Base-by-base conservation (phyloP, 2,888 invertebrate genomes). In the Leptinotarsa peninsularis region DNA sequence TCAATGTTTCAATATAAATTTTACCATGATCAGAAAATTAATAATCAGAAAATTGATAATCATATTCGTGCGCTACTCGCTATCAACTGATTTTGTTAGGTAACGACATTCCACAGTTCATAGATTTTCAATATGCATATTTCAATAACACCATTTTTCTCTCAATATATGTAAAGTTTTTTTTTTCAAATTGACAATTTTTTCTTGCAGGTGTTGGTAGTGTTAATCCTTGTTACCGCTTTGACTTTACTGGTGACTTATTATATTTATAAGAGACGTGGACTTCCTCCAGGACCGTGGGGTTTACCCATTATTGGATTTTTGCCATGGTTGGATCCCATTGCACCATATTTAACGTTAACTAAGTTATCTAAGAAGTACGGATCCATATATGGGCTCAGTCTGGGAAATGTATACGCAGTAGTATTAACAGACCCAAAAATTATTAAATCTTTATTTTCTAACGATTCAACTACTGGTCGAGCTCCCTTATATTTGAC, bases 401-500 rank as follows among this genome's bases (percentile, higher is more conserved):
- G 90, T 71, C 90, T 97, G 90, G 97, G 97, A 2, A 92, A 90
- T 68, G 89, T 96, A 17, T 92, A 93, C 80, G 92, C 95, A 0
- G 93, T 97, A 1, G 93, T 97, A 0, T 84, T 97, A 27, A 91
- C 94, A 0, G 96, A 97, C 86, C 92, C 93, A 13, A 90, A 90
- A 70, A 84, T 95, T 71, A 91, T 97, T 67, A 91, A 93, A 76
- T 93, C 94, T 78, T 92, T 94, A 4, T 92, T 97, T 72, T 90
- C 93, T 0, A 93, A 92, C 85, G 94, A 95, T 56, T 91, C 88
- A 4, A 93, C 95, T 80, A 90, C 93, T 4, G 96, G 95, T 17
- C 90, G 95, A 78, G 96, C 96, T 0, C 96, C 96, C 2, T 90
- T 97, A 2, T 95, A 92, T 86, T 88, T 96, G 67, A 96, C 96